Evolutionary conservation across 2,113 vertebrate genomes (phyloP).

Genomic region (Gracilinanus agilis): DNA sequence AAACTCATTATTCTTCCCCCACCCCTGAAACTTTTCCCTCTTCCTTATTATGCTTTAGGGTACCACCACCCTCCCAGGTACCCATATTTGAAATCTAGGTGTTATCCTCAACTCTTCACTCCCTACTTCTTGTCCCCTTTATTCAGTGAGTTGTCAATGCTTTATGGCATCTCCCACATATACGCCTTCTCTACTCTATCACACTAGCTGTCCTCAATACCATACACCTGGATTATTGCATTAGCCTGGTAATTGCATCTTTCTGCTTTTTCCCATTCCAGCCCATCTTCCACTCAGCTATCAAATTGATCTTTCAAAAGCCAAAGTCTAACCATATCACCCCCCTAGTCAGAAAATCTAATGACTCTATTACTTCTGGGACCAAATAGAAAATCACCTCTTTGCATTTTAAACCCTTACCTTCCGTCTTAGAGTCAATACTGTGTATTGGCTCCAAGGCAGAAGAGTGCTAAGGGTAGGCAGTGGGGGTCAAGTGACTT

Average conservation of each 20-base stretch:
- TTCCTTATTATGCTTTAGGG: background rate
- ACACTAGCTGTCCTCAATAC: too few species aligned
- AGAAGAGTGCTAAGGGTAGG: too few species aligned
- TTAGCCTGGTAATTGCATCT: background rate
- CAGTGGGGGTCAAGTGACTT: too few species aligned
- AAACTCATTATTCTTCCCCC: background rate
- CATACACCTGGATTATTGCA: background rate
- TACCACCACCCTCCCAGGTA: background rate
- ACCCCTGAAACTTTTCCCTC: background rate
- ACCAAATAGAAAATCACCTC: background rate
- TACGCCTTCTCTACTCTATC: background rate
- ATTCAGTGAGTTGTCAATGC: too few species aligned
- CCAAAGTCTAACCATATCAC: background rate
- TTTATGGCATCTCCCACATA: background rate
- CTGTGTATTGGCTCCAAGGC: too few species aligned
- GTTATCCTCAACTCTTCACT: background rate
- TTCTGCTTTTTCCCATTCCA: background rate
- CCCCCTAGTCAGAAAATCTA: background rate
- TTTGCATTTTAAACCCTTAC: background rate
- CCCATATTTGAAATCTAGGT: background rate
- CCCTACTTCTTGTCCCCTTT: background rate
- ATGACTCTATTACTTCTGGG: background rate
- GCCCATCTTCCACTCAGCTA: background rate
- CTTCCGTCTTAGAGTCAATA: too few species aligned
- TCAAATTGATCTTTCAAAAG: background rate